phyloP scores from a whole-genome alignment of 2,797 vertebrate species.

The Poeciliopsis infans region DNA sequence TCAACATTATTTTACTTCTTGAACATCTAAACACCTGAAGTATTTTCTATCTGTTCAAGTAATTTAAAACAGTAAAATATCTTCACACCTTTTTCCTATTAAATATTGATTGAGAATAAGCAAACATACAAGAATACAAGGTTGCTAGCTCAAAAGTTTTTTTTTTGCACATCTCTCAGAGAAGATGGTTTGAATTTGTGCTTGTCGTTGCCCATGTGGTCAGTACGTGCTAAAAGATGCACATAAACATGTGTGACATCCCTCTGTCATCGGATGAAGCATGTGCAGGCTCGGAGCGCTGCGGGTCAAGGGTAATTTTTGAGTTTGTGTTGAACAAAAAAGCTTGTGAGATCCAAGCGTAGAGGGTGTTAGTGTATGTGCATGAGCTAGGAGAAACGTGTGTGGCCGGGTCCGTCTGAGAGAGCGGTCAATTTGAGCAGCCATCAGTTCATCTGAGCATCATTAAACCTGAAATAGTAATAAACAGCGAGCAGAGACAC shows the following conservation, averaged over 20 bases:
- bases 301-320: constrained; percentile 67
- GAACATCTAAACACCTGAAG: neutral
- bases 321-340: constrained; percentile 46
- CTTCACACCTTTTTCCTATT: neutral
- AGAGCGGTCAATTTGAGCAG: constrained; percentile 43
- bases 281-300: constrained; percentile 41
- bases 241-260: constrained; percentile 28
- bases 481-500: constrained; percentile 39
- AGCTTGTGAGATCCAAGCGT: neutral
- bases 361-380: constrained; percentile 33
- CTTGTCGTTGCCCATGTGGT: constrained; percentile 18
- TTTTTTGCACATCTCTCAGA: neutral
- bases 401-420: constrained; percentile 53
- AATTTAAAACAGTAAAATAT: neutral
- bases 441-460: constrained; percentile 46
- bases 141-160: neutral
- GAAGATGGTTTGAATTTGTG: constrained; percentile 5
- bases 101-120: neutral
- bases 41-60: neutral
- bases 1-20: neutral
- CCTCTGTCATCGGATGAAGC: constrained; percentile 49
- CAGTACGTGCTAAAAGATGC: constrained; percentile 30
- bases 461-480: constrained; percentile 16
- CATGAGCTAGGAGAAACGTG: constrained; percentile 26
- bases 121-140: neutral